phyloP scores from a whole-genome alignment of 1,140 invertebrate species.

The Monomorium pharaonis region DNA sequence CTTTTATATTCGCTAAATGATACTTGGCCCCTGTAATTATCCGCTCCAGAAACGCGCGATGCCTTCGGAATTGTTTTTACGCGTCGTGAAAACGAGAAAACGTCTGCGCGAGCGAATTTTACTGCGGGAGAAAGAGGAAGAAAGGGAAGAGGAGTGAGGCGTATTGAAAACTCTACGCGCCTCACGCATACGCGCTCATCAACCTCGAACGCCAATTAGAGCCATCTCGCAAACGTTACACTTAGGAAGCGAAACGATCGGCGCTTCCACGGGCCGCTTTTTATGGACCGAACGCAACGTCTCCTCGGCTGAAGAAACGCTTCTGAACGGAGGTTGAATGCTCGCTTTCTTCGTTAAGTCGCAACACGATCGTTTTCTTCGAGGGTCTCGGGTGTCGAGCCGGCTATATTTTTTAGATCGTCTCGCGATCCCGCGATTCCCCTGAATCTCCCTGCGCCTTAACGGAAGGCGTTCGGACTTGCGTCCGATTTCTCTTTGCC shows the following conservation, averaged over 20 bases:
- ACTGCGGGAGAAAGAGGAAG: background rate
- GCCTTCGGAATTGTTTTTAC: conserved; percentile 44
- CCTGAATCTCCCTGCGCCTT: conserved; percentile 33
- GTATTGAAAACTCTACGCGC: conserved; percentile 51
- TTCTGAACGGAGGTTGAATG: conserved; percentile 68
- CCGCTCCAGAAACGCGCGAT: background rate
- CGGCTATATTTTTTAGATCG: conserved; percentile 67
- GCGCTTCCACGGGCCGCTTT: conserved; percentile 69
- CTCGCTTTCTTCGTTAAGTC: conserved; percentile 71
- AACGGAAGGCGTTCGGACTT: conserved; percentile 27
- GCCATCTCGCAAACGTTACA: conserved; percentile 72
- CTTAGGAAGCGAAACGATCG: conserved; percentile 72
- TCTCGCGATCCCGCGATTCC: conserved; percentile 56
- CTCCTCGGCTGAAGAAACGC: conserved; percentile 69
- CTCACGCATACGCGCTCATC: conserved; percentile 65
- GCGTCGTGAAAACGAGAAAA: conserved; percentile 30
- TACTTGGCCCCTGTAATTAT: background rate
- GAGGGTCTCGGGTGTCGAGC: conserved; percentile 61
- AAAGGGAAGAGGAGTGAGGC: background rate
- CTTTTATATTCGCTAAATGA: conserved; percentile 26
- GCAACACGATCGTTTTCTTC: conserved; percentile 71
- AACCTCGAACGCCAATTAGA: conserved; percentile 73
- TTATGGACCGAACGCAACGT: conserved; percentile 67
- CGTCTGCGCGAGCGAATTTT: conserved; percentile 2
- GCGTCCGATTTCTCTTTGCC: conserved; percentile 4